Percentiles rank a stretch among this genome's conserved stretches.
phyloP scores from a whole-genome alignment of 2,888 invertebrate genomes.

The Brachyopa scutellaris region DNA sequence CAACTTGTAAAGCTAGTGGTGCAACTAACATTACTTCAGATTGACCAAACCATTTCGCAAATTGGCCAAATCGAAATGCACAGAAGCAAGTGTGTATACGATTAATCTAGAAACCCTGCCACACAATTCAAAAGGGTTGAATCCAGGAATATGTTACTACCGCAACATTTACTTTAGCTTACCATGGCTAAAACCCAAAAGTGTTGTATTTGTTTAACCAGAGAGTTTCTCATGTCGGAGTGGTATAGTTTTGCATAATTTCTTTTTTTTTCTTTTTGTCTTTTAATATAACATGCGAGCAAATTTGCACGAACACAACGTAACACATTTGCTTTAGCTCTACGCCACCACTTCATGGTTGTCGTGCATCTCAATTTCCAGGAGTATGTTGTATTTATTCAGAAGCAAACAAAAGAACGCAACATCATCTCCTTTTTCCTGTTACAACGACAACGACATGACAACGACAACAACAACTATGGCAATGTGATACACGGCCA shows the following conservation, averaged over 20 bases:
- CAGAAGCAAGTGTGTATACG: not conserved
- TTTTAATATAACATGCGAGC: constrained; percentile 47
- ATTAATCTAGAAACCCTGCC: not conserved
- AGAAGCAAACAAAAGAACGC: constrained; percentile 37
- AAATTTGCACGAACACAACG: constrained; percentile 65
- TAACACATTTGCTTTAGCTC: constrained; percentile 20
- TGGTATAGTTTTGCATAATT: constrained; percentile 47
- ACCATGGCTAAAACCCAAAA: constrained; percentile 25
- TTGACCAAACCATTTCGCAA: constrained; percentile 63
- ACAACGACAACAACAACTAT: constrained; percentile 21
- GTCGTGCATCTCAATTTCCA: constrained; percentile 67
- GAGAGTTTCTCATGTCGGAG: constrained; percentile 30
- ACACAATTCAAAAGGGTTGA: not conserved
- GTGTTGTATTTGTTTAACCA: constrained; percentile 29
- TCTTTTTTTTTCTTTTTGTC: not conserved
- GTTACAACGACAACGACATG: too few species aligned
- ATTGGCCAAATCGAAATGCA: constrained; percentile 65
- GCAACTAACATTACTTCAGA: constrained; percentile 53
- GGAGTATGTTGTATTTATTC: constrained; percentile 18
- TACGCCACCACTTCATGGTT: constrained; percentile 4
- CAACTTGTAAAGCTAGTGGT: not conserved
- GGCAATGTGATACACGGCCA: constrained; percentile 25
- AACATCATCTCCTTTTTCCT: constrained; percentile 57
- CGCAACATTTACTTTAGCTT: constrained; percentile 40
- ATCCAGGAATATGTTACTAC: constrained; percentile 10